These are phyloP conservation scores for Lamellibrachia luymesi DNA, from an alignment of 1,140 invertebrate genomes.

Conservation along the genomic window DNA sequence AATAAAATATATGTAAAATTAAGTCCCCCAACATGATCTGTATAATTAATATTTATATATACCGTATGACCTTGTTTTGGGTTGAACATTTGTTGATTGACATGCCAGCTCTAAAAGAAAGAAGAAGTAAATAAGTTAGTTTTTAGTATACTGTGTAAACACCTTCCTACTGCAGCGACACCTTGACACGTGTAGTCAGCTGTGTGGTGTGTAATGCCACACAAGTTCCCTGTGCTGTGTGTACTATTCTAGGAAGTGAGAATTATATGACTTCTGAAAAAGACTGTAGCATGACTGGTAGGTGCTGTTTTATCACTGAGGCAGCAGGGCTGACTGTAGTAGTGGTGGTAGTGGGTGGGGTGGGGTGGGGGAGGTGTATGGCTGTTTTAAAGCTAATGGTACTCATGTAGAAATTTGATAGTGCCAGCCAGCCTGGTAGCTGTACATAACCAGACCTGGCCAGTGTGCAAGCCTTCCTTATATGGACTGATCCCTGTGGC, in stretches of 20 bases:
- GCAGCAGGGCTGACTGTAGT: neutral
- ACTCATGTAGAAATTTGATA: constrained; percentile 5
- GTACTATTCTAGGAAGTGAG: neutral
- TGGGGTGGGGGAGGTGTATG: neutral
- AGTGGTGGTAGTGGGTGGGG: neutral
- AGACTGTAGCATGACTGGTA: neutral
- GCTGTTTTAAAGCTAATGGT: constrained; percentile 5
- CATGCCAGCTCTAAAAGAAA: neutral
- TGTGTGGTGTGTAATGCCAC: neutral
- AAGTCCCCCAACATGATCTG: too few species aligned
- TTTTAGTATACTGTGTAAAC: neutral
- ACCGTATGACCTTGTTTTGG: neutral
- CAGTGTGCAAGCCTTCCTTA: neutral
- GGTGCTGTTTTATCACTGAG: neutral
- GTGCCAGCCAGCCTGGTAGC: neutral
- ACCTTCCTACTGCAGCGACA: neutral
- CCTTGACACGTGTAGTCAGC: neutral
- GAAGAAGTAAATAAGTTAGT: neutral
- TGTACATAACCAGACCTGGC: neutral
- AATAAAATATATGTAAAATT: too few species aligned
- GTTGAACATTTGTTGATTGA: neutral
- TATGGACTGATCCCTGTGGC: neutral
- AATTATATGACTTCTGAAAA: neutral
- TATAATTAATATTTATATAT: too few species aligned
- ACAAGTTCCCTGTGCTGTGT: neutral